These are phyloP conservation scores for Phymorhynchus buccinoides DNA, from an alignment of 1,140 invertebrate species.

Conservation along the genomic window DNA sequence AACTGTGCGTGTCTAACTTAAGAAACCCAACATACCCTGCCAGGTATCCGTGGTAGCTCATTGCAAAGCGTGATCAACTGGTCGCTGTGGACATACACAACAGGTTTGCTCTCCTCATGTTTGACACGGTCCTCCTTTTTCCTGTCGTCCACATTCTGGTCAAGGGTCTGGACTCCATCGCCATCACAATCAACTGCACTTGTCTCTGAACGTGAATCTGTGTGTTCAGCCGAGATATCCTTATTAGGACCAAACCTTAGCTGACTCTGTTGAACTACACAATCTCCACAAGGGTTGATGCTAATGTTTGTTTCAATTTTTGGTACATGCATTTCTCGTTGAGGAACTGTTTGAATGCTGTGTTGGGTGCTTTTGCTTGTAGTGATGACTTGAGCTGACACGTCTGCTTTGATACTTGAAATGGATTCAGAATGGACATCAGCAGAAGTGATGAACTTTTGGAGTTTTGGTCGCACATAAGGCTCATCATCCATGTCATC, in stretches of 20 bases:
- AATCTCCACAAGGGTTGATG: background rate
- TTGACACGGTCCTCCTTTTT: background rate
- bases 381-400: no score
- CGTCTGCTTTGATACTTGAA: background rate
- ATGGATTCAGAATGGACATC: background rate
- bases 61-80: conserved; percentile 54
- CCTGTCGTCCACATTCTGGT: background rate
- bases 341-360: background rate
- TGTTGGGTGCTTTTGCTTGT: background rate
- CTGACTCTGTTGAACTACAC: no score
- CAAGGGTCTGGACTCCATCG: background rate
- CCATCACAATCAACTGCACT: background rate
- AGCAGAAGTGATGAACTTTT: background rate
- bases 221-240: background rate
- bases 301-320: background rate
- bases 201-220: background rate
- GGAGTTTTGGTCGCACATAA: background rate
- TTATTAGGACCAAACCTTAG: background rate
- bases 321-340: background rate
- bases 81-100: conserved; percentile 55
- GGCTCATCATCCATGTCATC: background rate
- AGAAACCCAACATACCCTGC: conserved; percentile 49
- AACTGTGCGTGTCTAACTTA: background rate
- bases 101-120: background rate
- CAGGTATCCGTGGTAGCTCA: conserved; percentile 55